Percentiles rank a stretch among this genome's conserved stretches.
Evolutionary conservation across 2,113 vertebrate genomes (phyloP).

Genomic region (Podarcis cretensis): DNA sequence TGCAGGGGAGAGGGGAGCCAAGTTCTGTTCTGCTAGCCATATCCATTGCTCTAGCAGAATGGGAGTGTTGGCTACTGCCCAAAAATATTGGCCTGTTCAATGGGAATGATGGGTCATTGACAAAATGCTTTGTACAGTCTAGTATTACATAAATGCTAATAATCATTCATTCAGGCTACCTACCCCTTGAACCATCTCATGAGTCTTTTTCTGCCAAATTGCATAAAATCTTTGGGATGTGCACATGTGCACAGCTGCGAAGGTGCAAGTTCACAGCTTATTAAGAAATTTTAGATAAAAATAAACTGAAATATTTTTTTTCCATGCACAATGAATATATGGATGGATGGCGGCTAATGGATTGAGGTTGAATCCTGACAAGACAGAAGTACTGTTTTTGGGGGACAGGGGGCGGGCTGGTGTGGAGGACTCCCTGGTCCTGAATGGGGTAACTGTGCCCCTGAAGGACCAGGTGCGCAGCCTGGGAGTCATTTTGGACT

Average conservation of each 20-base stretch:
- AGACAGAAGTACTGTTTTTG: too few species aligned
- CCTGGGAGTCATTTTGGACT: too few species aligned
- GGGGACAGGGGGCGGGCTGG: too few species aligned
- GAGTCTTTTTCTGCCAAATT: not conserved
- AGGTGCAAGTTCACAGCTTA: not conserved
- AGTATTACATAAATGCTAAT: not conserved
- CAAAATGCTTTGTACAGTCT: not conserved
- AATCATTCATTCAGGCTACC: not conserved
- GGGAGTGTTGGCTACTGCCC: too few species aligned
- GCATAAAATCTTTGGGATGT: not conserved
- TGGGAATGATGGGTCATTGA: not conserved
- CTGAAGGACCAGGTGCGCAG: too few species aligned
- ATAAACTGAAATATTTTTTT: not conserved
- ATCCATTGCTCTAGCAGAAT: too few species aligned
- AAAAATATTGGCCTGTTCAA: not conserved
- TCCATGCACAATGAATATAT: not conserved
- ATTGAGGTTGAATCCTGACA: too few species aligned
- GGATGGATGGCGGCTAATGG: too few species aligned
- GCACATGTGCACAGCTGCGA: not conserved
- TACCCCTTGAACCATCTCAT: not conserved
- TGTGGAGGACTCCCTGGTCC: too few species aligned
- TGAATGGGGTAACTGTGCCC: too few species aligned
- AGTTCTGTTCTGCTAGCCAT: too few species aligned
- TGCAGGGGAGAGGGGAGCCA: too few species aligned
- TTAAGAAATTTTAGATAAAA: not conserved